A percentile compares a stretch with the other conserved stretches of the same genome.
Evolutionary conservation across 2,888 invertebrate species (phyloP).

Genomic region (Iphiclides podalirius): DNA sequence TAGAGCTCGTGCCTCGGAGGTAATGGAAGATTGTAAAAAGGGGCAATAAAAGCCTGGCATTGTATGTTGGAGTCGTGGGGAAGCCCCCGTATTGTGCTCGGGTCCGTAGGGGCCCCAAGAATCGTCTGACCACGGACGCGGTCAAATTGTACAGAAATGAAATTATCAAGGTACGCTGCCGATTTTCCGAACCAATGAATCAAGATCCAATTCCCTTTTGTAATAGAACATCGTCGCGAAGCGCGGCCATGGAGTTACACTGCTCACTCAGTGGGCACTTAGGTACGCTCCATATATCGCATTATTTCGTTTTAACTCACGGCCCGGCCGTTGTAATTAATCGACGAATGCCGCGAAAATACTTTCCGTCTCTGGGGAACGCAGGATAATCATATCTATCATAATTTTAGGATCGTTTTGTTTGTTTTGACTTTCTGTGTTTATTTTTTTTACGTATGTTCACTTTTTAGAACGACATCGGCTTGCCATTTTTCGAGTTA

Average conservation of each 20-base stretch:
- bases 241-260: constrained; percentile 72
- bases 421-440: background rate
- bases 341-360: background rate
- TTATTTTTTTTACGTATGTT: too few species aligned
- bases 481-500: too few species aligned
- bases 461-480: too few species aligned
- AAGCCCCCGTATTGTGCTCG: constrained; percentile 72
- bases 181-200: constrained; percentile 81
- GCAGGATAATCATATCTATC: background rate
- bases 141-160: constrained; percentile 81
- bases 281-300: constrained; percentile 51
- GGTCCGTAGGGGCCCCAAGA: constrained; percentile 71
- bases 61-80: constrained; percentile 75
- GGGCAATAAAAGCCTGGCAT: constrained; percentile 80
- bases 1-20: constrained; percentile 67
- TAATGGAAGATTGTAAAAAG: constrained; percentile 79
- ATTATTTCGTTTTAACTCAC: constrained; percentile 25
- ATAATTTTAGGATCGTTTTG: background rate
- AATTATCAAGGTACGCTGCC: constrained; percentile 81
- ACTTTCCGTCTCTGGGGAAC: background rate
- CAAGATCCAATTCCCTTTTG: constrained; percentile 81
- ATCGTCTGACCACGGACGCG: constrained; percentile 77
- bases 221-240: constrained; percentile 80
- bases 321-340: background rate
- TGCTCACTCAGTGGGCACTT: constrained; percentile 71